phyloP scores from a whole-genome alignment of 2,113 vertebrate species.

The Lophochroa leadbeateri region DNA sequence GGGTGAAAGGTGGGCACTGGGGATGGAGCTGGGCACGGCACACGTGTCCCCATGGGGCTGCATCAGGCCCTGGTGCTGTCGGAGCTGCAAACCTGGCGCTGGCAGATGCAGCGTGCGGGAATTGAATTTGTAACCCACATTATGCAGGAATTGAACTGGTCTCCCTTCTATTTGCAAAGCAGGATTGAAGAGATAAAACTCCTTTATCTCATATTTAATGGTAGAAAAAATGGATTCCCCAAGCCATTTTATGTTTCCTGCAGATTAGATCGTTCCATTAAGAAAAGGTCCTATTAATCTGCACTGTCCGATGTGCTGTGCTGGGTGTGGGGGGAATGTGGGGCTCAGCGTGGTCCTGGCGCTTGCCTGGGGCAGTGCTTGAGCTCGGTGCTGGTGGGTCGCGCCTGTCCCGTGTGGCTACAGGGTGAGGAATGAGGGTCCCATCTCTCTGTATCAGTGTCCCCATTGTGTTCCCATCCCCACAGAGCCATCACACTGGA shows the following conservation, averaged over 20 bases:
- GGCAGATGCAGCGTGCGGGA: neutral
- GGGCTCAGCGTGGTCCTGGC: neutral
- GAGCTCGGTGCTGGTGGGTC: neutral
- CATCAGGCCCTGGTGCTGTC: neutral
- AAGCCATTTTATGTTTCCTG: constrained; percentile 49
- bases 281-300: neutral
- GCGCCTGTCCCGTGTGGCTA: fast-evolving
- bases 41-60: neutral
- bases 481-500: constrained; percentile 93
- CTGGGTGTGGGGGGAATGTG: fast-evolving
- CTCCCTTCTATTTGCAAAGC: constrained; percentile 58
- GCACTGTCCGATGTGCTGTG: fast-evolving
- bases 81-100: neutral
- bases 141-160: constrained; percentile 56
- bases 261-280: constrained; percentile 52
- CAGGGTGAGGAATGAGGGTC: neutral
- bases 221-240: constrained; percentile 50
- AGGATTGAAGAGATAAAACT: constrained; percentile 66
- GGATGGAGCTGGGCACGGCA: fast-evolving
- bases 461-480: neutral
- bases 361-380: neutral
- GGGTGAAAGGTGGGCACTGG: neutral
- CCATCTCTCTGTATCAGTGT: fast-evolving
- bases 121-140: constrained; percentile 62
- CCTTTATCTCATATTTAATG: constrained; percentile 65